Conservation (phyloP, 2,797 vertebrate species). For the Lacerta agilis region DNA sequence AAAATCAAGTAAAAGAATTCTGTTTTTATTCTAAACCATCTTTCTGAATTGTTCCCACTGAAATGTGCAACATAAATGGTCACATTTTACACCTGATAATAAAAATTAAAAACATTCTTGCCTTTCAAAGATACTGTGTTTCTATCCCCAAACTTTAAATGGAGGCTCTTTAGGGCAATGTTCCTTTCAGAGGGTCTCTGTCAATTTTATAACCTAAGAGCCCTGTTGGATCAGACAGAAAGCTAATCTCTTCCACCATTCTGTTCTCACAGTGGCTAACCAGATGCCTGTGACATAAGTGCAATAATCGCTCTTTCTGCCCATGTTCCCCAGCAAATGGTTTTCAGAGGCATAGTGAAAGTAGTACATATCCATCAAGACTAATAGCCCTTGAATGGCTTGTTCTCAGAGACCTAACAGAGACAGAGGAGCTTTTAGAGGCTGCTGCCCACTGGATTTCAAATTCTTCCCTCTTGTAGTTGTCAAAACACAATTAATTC, state of each 20-base stretch:
- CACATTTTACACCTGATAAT: slow-evolving; percentile 17
- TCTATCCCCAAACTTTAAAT: not conserved
- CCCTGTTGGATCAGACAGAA: not conserved
- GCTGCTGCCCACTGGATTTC: not conserved
- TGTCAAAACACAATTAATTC: not conserved
- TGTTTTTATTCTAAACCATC: not conserved
- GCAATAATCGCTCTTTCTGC: no score
- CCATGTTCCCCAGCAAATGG: no score
- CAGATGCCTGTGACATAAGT: no score
- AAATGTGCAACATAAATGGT: not conserved
- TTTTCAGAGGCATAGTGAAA: no score
- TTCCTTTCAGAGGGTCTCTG: not conserved
- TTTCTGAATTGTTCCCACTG: slow-evolving; percentile 7
- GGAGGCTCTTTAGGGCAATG: not conserved
- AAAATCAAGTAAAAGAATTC: slow-evolving; percentile 1
- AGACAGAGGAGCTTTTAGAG: not conserved
- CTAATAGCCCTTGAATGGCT: no score
- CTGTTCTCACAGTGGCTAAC: no score
- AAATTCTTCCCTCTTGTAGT: not conserved
- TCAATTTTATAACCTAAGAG: not conserved
- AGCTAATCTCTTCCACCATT: not conserved
- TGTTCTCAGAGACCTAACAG: not conserved
- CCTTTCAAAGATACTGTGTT: not conserved
- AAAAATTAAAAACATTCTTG: not conserved
- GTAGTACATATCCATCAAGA: no score